These are phyloP conservation scores for Cryptocheilus praepositus DNA, from an alignment of 2,888 invertebrate species.

Conservation along the genomic window DNA sequence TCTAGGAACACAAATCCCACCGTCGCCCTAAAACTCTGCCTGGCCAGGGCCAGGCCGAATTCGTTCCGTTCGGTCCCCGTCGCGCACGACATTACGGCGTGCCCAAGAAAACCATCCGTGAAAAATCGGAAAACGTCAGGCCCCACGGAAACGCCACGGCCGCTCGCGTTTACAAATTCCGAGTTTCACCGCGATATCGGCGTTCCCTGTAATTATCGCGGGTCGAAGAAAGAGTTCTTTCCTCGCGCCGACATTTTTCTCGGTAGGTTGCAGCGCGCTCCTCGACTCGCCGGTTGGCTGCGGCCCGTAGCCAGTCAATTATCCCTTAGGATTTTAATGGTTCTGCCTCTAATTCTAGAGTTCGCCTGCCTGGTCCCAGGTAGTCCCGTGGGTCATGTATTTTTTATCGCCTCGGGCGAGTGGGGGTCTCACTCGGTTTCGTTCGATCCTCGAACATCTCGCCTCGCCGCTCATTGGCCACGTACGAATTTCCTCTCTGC, in stretches of 20 bases:
- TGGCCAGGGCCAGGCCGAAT: too few species aligned
- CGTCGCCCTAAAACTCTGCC: too few species aligned
- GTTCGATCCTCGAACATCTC: too few species aligned
- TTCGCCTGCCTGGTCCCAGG: conserved; percentile 45
- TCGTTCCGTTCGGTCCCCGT: too few species aligned
- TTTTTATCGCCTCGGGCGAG: conserved; percentile 63
- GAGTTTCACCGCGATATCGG: conserved; percentile 2
- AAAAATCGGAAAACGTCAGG: too few species aligned
- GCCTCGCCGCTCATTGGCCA: background rate
- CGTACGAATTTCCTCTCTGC: conserved; percentile 18
- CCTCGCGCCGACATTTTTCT: conserved; percentile 29
- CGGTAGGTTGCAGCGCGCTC: conserved; percentile 17
- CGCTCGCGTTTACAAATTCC: conserved; percentile 15
- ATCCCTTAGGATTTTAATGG: conserved; percentile 69
- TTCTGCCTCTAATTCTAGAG: conserved; percentile 67
- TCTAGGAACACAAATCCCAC: too few species aligned
- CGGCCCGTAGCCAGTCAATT: conserved; percentile 50
- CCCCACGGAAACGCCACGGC: too few species aligned
- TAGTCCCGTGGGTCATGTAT: conserved; percentile 47
- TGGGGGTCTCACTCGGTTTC: conserved; percentile 17
- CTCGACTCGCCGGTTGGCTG: background rate
- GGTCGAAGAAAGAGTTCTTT: background rate
- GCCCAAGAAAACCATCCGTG: too few species aligned
- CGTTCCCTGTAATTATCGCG: conserved; percentile 20
- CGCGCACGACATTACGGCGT: too few species aligned